Evolutionary conservation across 2,113 vertebrate species (phyloP), one percentile per base, ranked within the genome.

Genomic region (Panthera uncia): DNA sequence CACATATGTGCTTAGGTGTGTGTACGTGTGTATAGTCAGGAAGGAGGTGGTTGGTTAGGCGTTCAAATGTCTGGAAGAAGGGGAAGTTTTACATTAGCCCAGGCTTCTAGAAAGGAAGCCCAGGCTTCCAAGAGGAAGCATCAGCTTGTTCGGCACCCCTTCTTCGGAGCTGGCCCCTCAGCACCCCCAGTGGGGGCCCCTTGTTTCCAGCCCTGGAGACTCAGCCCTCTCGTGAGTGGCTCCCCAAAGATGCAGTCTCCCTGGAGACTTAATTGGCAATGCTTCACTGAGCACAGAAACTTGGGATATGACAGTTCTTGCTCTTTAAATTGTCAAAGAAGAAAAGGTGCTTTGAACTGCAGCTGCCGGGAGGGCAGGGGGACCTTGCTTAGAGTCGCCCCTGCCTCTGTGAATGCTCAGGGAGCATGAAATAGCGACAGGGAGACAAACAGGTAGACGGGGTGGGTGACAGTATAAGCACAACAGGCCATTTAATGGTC

Each of bases 291-390:
- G 19, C 65, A 55, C n/a, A 48, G 89, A 93, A 90, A 48, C 66
- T n/a, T n/a, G 79, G 27, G 27, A 89, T n/a, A 36, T 63, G 83
- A 83, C 79, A 94, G 87, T 73, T 48, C 48, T 57, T 76, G 48
- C 55, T 87, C 83, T 92, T 97, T 79, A 89, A 52, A 25, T 94
- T 94, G 90, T 92, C 94, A 71, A 29, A 45, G 41, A 90, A 84
- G 55, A 41, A 63, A 76, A 80, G 69, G 63, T 41, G 12, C 66
- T 93, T 73, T 74, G 88, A 95, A 90, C 38, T 65, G 48, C 48
- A 84, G 88, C 69, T 95, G 41, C 78, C 81, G 48, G 48, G 25
- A 94, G 95, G 66, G n/a, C 14, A 81, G 25, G 41, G 11, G 31
- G 55, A 45, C 45, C 71, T 61, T 4, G 0, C n/a, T 80, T 29